These are phyloP conservation scores for Microtus montanus DNA, from an alignment of 2,113 vertebrate genomes.

Conservation along the genomic window DNA sequence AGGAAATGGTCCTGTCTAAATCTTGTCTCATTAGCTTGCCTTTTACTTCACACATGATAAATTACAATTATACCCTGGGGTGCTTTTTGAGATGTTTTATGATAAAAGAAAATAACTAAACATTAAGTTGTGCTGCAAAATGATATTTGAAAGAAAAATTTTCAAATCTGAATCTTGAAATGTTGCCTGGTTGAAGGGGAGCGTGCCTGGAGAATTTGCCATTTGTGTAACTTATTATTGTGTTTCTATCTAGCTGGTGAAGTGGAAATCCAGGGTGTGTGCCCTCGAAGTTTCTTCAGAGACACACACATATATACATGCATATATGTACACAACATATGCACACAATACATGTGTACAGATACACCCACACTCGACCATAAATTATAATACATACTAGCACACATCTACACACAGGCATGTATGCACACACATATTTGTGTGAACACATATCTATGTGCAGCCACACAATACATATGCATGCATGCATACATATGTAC, in stretches of 20 bases:
- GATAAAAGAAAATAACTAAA: constrained; percentile 40
- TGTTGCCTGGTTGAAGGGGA: background rate
- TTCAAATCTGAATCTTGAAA: constrained; percentile 37
- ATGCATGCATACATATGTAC: background rate
- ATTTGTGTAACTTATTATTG: background rate
- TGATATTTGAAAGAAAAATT: constrained; percentile 33
- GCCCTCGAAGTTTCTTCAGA: background rate
- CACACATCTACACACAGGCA: background rate
- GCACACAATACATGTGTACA: background rate
- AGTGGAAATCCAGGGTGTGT: constrained; percentile 7
- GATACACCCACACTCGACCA: background rate
- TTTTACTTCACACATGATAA: constrained; percentile 37
- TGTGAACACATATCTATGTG: background rate
- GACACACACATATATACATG: constrained; percentile 15
- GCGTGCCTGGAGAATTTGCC: background rate
- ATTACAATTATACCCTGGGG: constrained; percentile 14
- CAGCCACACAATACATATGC: background rate
- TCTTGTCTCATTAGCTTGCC: constrained; percentile 20
- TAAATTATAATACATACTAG: background rate
- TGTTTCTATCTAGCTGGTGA: background rate
- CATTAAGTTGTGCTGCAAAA: constrained; percentile 31
- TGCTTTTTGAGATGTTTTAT: constrained; percentile 41
- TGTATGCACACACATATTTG: background rate
- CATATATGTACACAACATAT: background rate
- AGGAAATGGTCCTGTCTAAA: background rate